Conservation (phyloP, 2,113 vertebrate genomes). For the Steatornis caripensis region DNA sequence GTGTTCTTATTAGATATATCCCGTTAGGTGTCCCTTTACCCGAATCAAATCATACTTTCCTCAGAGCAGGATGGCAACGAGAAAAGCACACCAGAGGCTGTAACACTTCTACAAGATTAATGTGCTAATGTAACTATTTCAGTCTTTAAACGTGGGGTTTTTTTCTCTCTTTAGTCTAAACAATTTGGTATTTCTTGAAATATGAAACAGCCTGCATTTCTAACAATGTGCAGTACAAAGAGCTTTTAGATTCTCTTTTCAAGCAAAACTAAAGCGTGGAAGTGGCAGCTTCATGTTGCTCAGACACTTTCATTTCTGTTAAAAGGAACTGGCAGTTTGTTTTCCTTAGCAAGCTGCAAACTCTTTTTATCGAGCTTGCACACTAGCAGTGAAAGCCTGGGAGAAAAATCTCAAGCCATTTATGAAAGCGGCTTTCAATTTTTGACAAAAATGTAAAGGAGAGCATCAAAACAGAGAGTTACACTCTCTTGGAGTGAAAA, state of each 20-base stretch:
- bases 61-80: background rate
- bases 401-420: background rate
- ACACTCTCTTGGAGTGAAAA: background rate
- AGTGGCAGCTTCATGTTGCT: background rate
- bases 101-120: background rate
- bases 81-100: background rate
- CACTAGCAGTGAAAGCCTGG: background rate
- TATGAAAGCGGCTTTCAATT: background rate
- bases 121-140: fast-evolving
- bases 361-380: background rate
- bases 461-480: background rate
- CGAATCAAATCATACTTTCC: background rate
- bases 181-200: background rate
- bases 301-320: background rate
- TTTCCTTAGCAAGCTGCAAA: background rate
- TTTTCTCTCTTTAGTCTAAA: background rate
- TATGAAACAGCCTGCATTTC: background rate
- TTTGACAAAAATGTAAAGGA: background rate
- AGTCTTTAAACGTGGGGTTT: fast-evolving
- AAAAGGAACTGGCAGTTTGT: background rate
- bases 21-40: fast-evolving
- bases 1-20: background rate
- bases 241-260: background rate
- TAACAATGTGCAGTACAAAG: background rate
- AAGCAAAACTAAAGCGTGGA: background rate